Evolutionary conservation across 2,888 invertebrate species (phyloP), one percentile per base, ranked within the genome.

Genomic region (Lithosia quadra): DNA sequence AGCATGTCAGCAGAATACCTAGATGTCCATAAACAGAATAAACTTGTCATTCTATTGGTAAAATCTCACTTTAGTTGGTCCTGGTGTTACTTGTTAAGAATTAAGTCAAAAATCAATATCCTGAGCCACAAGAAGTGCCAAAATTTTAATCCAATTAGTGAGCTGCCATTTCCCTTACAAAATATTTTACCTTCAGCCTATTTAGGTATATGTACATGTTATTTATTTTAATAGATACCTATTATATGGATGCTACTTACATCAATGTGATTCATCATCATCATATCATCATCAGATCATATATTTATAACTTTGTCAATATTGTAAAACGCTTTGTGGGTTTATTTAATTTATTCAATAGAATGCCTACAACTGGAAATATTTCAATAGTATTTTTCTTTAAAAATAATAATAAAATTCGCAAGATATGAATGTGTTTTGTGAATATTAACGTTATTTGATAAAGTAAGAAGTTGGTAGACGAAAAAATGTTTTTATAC

Each of bases 61-160:
- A 56, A 56, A 13, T 15, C 18, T 22, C 36, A 36, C 60, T 60
- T 5, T 13, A 36, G 10, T 18, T n/a, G 15, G 22, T 49, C 24
- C 28, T n/a, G 13, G 18, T 18, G 67, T 74, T 75, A 65, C 66
- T 80, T 73, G 67, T 72, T 62, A 76, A 75, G 76, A 74, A 76
- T 68, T 79, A 85, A 86, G 86, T 85, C 80, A 86, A 86, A 90
- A 91, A 90, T 91, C 90, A 82, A 90, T 91, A 86, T 72, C 71
- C 73, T 62, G 78, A 82, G 82, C 87, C 86, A 78, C 85, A 85
- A 86, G 87, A 84, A 88, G 88, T 88, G 88, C 85, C 88, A 90
- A 90, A 90, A 91, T 92, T 89, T 90, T 90, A 92, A 93, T 91
- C 91, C 90, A 92, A 92, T 93, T 92, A 91, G 77, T 79, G 80